These are phyloP conservation scores for Stenchaetothrips biformis DNA, from an alignment of 2,888 invertebrate species.

Conservation along the genomic window DNA sequence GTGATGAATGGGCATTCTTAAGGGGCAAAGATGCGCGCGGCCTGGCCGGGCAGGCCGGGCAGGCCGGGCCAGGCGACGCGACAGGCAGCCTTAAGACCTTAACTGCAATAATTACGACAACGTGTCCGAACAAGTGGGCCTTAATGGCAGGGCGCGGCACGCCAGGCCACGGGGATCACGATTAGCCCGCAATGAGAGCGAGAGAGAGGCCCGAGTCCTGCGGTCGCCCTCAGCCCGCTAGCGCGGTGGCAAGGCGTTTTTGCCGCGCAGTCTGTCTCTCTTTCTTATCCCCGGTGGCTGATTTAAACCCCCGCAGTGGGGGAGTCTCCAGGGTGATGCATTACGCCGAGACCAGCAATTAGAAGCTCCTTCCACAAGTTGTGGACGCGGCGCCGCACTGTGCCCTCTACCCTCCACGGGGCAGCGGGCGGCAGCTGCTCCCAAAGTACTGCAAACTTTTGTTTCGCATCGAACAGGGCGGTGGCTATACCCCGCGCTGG, in stretches of 20 bases:
- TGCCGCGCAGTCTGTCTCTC: background rate
- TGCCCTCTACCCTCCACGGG: background rate
- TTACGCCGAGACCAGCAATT: constrained; percentile 8
- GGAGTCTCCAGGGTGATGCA: constrained; percentile 1
- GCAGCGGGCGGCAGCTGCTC: background rate
- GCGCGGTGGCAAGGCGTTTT: background rate
- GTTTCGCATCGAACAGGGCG: too few species aligned
- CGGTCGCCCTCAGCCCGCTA: background rate
- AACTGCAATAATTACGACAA: constrained; percentile 22
- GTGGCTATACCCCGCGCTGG: too few species aligned
- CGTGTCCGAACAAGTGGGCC: constrained; percentile 22
- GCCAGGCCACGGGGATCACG: background rate
- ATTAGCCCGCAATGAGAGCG: background rate
- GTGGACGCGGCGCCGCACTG: background rate
- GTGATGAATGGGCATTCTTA: constrained; percentile 20
- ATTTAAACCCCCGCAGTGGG: constrained; percentile 1
- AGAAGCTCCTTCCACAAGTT: constrained; percentile 17
- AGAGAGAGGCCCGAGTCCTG: background rate
- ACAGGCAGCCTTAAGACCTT: background rate
- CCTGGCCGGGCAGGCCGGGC: background rate
- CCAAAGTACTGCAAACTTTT: too few species aligned
- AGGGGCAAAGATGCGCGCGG: background rate
- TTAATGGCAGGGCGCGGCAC: background rate
- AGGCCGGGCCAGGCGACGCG: background rate
- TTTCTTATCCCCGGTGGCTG: constrained; percentile 11